These are phyloP conservation scores for Amniataba percoides DNA, from an alignment of 2,797 vertebrate species.

Conservation along the genomic window DNA sequence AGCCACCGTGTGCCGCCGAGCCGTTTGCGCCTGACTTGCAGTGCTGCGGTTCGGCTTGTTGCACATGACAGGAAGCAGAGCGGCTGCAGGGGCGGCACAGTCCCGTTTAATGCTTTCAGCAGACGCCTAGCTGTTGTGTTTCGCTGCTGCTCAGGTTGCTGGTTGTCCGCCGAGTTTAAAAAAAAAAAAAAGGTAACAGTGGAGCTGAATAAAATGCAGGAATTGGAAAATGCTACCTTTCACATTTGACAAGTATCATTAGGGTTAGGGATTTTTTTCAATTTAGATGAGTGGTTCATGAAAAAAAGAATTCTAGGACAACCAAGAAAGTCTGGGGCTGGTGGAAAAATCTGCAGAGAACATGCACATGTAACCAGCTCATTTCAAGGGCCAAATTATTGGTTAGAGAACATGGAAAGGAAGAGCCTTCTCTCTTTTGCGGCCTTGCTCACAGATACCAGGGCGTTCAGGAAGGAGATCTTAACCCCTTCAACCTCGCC, in stretches of 20 bases:
- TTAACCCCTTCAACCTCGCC: conserved; percentile 13
- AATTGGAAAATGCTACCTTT: not conserved
- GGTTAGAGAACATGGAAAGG: conserved; percentile 56
- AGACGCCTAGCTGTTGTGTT: conserved; percentile 46
- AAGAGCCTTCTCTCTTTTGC: conserved; percentile 33
- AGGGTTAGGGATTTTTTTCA: conserved; percentile 9
- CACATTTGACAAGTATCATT: not conserved
- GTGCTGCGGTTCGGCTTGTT: conserved; percentile 66
- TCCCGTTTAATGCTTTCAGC: conserved; percentile 61
- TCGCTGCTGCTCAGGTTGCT: conserved; percentile 19
- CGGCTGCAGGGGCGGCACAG: conserved; percentile 40
- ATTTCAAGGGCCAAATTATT: conserved; percentile 46
- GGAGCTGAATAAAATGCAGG: not conserved
- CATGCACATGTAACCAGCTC: conserved; percentile 28
- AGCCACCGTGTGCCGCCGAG: conserved; percentile 33
- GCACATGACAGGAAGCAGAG: conserved; percentile 83
- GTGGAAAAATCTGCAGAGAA: conserved; percentile 62
- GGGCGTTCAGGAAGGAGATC: conserved; percentile 9
- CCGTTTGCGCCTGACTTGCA: conserved; percentile 52
- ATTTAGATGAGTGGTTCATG: conserved; percentile 23
- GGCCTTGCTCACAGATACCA: not conserved
- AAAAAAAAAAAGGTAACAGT: not conserved
- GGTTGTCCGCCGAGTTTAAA: not conserved
- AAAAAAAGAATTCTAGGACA: conserved; percentile 16
- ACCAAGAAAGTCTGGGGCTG: conserved; percentile 10